Evolutionary conservation across 2,113 vertebrate genomes (phyloP), one percentile per base, ranked within the genome.

Genomic region (Pseudorhombus dupliciocellatus): DNA sequence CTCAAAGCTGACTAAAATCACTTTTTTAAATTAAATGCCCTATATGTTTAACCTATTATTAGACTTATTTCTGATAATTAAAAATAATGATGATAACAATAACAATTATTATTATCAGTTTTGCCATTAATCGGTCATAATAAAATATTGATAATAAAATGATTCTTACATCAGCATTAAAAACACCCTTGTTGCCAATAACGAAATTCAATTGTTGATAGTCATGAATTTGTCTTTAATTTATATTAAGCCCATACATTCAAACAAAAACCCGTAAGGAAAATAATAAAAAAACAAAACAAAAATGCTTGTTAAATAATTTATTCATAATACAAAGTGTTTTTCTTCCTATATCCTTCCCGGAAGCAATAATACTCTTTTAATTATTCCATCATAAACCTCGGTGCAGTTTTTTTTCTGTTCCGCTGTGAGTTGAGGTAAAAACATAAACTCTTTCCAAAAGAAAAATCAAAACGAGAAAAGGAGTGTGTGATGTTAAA

Each of bases 311-410:
- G 95, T 96, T 96, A 97, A 97, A 97, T 97, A 96, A 96, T 96
- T 97, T 97, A 97, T 97, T 97, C 92, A 94, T 95, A 93, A 95
- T 95, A 96, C 94, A 95, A 96, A 96, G 92, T 83, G 70, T 91
- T 89, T 91, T 86, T 81, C 87, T 89, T 88, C 87, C 84, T 88
- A 84, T 92, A 91, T 87, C 91, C 80, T 48, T 52, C 63, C 86
- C 80, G 89, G 93, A 94, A 93, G 92, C 85, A 83, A 91, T 92
- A 92, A 92, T 92, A 91, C 84, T 93, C 90, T 93, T 91, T 92
- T 78, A 79, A 59, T 65, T 76, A 59, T 65, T 76, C 79, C 87
- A 86, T 88, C 85, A 86, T 55, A 87, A 88, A 80, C 73, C 61
- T 75, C 81, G 83, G 65, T 85, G 79, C 72, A 73, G 78, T 73